Base-by-base conservation (phyloP, 2,888 invertebrate species). In the Lithophane socia region DNA sequence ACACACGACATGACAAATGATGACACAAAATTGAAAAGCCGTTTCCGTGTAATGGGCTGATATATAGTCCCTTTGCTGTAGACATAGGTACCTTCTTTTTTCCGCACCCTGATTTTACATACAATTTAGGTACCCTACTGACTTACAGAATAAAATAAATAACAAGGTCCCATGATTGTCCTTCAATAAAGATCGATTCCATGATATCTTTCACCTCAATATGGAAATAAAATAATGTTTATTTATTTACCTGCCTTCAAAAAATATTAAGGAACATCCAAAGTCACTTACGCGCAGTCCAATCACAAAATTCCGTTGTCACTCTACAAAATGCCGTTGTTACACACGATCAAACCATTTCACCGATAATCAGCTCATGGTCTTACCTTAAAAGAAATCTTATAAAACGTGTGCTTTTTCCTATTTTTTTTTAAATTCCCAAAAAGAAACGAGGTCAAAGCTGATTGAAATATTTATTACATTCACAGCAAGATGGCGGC, bases 391-490 rank as follows among this genome's bases (percentile, higher is more conserved):
- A 73, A 60, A n/a, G 44, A 67, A 70, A 73, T 67, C 54, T 29
- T 71, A 67, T 67, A 44, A 64, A 37, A 80, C 12, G 49, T 52
- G 54, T 52, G 3, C 21, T 2, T 18, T 82, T 74, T 52, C 66
- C 18, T 2, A 29, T 82, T 24, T 42, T 81, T 71, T 64, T 63
- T 60, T 18, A 70, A 61, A 73, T 44, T 42, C 18, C 12, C 21
- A 13, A 67, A 54, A 71, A 42, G 21, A 54, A 61, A 63, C 18
- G 9, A 77, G 12, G 3, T n/a, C 29, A n/a, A 56, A 54, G 1
- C n/a, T 29, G 73, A 81, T 71, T 58, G 42, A 13, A 69, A 52
- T 54, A 42, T 79, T 81, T 75, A 29, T 49, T 49, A 13, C 16
- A 21, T 42, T 68, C 10, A 12, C n/a, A 12, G 56, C n/a, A 56